These are phyloP conservation scores for Psylliodes chrysocephalus DNA, from an alignment of 2,888 invertebrate genomes.

Conservation along the genomic window DNA sequence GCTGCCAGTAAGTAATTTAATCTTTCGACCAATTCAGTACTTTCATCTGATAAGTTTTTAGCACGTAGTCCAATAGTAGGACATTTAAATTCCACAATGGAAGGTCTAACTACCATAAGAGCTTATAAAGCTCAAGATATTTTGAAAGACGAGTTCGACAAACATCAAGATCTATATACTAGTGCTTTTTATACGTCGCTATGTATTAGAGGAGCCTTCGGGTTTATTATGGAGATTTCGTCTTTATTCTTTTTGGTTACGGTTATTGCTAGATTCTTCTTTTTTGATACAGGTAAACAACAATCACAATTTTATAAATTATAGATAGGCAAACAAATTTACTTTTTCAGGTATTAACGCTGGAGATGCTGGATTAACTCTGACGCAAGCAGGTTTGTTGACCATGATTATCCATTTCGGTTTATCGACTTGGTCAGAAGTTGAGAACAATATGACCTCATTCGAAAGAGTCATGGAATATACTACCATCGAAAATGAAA, in stretches of 20 bases:
- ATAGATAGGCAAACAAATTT: no score
- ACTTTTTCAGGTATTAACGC: constrained; percentile 62
- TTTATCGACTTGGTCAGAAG: constrained; percentile 85
- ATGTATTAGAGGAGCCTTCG: constrained; percentile 62
- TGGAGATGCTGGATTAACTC: constrained; percentile 65
- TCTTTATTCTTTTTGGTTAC: constrained; percentile 52
- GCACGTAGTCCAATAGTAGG: constrained; percentile 61
- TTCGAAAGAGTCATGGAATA: constrained; percentile 79
- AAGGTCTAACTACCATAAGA: constrained; percentile 61
- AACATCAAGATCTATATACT: constrained; percentile 52
- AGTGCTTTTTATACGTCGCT: constrained; percentile 56
- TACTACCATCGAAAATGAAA: constrained; percentile 64
- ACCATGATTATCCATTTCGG: constrained; percentile 74
- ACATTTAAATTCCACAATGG: constrained; percentile 60
- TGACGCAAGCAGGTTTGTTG: constrained; percentile 66
- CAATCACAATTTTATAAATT: no score
- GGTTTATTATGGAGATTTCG: constrained; percentile 56
- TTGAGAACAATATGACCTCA: constrained; percentile 82
- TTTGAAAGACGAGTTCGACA: constrained; percentile 57
- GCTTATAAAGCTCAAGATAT: constrained; percentile 59
- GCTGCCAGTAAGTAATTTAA: constrained; percentile 59
- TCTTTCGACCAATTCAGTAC: no score
- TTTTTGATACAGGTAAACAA: constrained; percentile 47
- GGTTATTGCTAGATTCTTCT: constrained; percentile 48
- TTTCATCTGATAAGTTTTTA: no score